These are phyloP conservation scores for Pheosia tremula DNA, from an alignment of 2,888 invertebrate genomes.

Conservation along the genomic window DNA sequence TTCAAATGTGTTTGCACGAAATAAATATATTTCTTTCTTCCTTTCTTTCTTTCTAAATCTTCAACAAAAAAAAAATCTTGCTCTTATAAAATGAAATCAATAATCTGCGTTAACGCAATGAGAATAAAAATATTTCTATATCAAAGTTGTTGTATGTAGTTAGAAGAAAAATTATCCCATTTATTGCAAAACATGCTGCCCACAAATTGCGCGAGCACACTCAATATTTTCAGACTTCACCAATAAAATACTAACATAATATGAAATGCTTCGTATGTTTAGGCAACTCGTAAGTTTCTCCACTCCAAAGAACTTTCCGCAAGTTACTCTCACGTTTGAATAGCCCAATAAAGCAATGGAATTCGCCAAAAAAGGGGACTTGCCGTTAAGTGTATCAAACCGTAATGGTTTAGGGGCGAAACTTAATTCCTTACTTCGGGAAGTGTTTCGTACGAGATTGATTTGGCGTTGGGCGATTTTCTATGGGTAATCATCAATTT, in stretches of 20 bases:
- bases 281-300: slow-evolving; percentile 39
- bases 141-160: too few species aligned
- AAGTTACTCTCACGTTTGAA: slow-evolving; percentile 37
- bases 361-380: slow-evolving; percentile 34
- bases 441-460: slow-evolving; percentile 9
- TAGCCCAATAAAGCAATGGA: slow-evolving; percentile 36
- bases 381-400: slow-evolving; percentile 37
- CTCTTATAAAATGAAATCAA: too few species aligned
- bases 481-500: neutral
- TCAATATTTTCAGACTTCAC: slow-evolving; percentile 4
- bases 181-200: neutral
- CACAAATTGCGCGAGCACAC: neutral
- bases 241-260: slow-evolving; percentile 42
- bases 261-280: slow-evolving; percentile 27
- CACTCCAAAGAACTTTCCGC: slow-evolving; percentile 36
- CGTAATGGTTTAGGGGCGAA: slow-evolving; percentile 30
- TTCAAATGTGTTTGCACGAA: too few species aligned
- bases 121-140: too few species aligned
- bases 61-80: too few species aligned
- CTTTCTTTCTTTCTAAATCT: too few species aligned
- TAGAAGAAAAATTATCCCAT: neutral
- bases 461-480: slow-evolving; percentile 4
- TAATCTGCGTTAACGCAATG: too few species aligned
- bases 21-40: too few species aligned
- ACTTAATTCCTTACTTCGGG: slow-evolving; percentile 31